phyloP scores from a whole-genome alignment of 2,888 invertebrate genomes.

The Scaptomyza polygonia region DNA sequence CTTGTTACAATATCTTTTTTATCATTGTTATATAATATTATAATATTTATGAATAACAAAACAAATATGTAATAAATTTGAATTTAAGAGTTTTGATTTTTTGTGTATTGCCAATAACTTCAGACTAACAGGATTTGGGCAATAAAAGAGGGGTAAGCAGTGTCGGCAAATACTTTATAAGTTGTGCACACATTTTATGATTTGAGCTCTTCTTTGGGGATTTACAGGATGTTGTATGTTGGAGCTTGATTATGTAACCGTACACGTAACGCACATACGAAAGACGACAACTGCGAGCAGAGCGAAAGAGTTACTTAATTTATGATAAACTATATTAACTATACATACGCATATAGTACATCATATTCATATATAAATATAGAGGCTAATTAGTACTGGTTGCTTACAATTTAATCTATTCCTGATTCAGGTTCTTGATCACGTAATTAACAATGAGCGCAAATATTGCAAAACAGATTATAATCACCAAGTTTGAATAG shows the following conservation, averaged over 20 bases:
- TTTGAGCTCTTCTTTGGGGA: constrained; percentile 26
- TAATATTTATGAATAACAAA: constrained; percentile 77
- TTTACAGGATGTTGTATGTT: background rate
- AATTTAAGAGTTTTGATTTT: constrained; percentile 40
- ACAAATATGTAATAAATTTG: constrained; percentile 61
- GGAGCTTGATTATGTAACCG: constrained; percentile 7
- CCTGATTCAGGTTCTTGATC: constrained; percentile 89
- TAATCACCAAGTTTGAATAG: constrained; percentile 93
- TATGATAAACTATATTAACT: constrained; percentile 63
- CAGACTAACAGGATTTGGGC: constrained; percentile 6
- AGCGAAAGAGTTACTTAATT: constrained; percentile 44
- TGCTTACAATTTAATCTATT: constrained; percentile 74
- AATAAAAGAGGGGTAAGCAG: constrained; percentile 27
- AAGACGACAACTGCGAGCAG: constrained; percentile 32
- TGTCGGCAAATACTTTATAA: constrained; percentile 55
- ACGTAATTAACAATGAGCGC: constrained; percentile 97
- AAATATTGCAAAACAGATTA: constrained; percentile 95
- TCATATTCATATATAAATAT: constrained; percentile 56
- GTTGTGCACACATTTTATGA: constrained; percentile 44
- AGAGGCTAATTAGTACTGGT: constrained; percentile 67
- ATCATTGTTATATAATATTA: constrained; percentile 51
- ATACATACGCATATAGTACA: constrained; percentile 55
- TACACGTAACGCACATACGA: constrained; percentile 17
- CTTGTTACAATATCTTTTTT: constrained; percentile 39
- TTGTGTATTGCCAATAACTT: constrained; percentile 63